A percentile compares a stretch with the other conserved stretches of the same genome.
Conservation (phyloP, 37 sponge, comb jelly and placozoan species). For the Tethya wilhelma region DNA sequence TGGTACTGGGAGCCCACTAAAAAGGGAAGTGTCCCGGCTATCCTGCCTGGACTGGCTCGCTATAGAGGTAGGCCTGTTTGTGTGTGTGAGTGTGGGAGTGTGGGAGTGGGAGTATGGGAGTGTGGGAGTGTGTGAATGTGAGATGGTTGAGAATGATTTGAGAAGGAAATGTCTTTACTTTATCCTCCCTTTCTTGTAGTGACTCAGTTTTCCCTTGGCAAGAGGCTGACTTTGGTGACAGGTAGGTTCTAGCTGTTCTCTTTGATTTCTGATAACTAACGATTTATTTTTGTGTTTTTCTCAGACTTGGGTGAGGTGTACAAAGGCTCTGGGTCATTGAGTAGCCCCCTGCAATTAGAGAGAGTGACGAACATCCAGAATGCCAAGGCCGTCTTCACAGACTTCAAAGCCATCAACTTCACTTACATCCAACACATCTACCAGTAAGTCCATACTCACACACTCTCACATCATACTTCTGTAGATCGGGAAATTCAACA, state of each 20-base stretch:
- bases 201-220: conserved; percentile 59
- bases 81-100: too few species aligned
- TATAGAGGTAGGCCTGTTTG: conserved; percentile 25
- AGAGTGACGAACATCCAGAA: conserved; percentile 54
- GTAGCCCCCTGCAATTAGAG: conserved; percentile 4
- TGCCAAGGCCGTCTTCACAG: conserved; percentile 62
- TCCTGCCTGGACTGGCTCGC: conserved; percentile 29
- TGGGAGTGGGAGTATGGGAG: too few species aligned
- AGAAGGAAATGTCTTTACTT: not conserved
- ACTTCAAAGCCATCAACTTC: conserved; percentile 74
- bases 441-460: conserved; percentile 21
- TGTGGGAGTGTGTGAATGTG: too few species aligned
- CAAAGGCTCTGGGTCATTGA: conserved; percentile 14
- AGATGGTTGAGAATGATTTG: too few species aligned
- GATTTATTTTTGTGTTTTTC: not conserved
- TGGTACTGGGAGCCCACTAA: conserved; percentile 51
- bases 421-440: conserved; percentile 57
- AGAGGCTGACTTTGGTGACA: conserved; percentile 62
- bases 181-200: conserved; percentile 28
- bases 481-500: too few species aligned
- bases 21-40: conserved; percentile 22
- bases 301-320: conserved; percentile 59
- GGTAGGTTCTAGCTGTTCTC: conserved; percentile 11
- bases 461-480: too few species aligned
- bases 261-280: not conserved